These are phyloP conservation scores for Poliocrania exsul DNA, from an alignment of 2,797 vertebrate genomes.

Conservation along the genomic window DNA sequence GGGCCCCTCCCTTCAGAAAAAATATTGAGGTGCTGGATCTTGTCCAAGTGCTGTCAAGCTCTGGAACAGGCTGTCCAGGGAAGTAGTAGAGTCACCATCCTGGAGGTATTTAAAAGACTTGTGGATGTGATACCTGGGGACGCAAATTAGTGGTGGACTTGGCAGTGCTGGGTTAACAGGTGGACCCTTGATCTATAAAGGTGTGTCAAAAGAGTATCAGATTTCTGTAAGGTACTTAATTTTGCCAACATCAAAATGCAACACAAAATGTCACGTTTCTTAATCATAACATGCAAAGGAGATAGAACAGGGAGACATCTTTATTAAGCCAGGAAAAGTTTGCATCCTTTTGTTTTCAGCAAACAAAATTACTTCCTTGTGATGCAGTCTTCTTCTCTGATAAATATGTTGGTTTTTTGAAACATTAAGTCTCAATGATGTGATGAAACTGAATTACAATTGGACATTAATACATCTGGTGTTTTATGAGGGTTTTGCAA, in stretches of 20 bases:
- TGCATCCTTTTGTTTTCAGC: not conserved
- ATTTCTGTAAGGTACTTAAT: not conserved
- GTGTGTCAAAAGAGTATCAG: not conserved
- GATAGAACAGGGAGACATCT: not conserved
- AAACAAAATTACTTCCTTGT: not conserved
- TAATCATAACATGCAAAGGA: not conserved
- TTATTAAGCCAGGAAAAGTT: not conserved
- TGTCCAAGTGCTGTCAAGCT: not conserved
- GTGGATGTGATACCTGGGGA: not conserved
- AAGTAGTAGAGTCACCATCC: not conserved
- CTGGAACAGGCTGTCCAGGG: not conserved
- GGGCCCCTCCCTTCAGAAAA: not conserved
- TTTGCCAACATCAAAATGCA: not conserved
- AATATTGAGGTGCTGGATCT: not conserved
- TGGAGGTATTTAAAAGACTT: not conserved
- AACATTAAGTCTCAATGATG: not conserved
- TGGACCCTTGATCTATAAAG: not conserved
- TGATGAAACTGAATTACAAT: not conserved
- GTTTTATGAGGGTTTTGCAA: not conserved
- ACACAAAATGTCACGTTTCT: not conserved
- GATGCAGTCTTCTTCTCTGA: not conserved
- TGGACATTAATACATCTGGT: not conserved
- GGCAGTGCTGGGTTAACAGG: not conserved
- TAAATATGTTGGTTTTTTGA: not conserved
- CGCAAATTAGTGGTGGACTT: not conserved